Base-by-base conservation (phyloP, 2,113 vertebrate genomes). In the Cygnus buccinator region DNA sequence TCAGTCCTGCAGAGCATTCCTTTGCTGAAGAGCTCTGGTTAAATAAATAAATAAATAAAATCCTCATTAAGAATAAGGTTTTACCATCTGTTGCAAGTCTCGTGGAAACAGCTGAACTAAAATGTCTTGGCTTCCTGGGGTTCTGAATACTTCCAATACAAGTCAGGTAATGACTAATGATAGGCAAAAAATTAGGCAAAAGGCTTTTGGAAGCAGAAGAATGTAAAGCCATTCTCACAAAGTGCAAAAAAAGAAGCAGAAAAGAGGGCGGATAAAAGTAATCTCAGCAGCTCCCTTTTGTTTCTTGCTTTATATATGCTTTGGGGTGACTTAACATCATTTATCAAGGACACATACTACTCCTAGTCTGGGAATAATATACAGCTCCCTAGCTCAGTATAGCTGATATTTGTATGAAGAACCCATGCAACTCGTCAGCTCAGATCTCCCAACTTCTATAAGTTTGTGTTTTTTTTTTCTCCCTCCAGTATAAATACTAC, bases 1-100 rank as follows among this genome's bases (percentile, higher is more conserved):
- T 68, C 55, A 92, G 86, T n/a, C 76, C 66, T 41, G 12, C 41
- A 25, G 50, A 90, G n/a, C 5, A 13, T 35, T 46, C 41, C 18
- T 50, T 43, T 1, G 9, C n/a, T 31, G 41, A 54, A 94, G 25
- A 83, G 19, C 19, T 3, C 6, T 14, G n/a, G 20, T 43, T 25
- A 23, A 31, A 31, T 44, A 66, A 50, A 50, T 90, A 79, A 90
- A 66, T 44, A 66, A 50, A 50, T 88, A 79, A 90, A 66, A 52
- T 86, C 86, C 85, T 89, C 59, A 65, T 89, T 92, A 92, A 71
- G 55, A 71, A 63, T 43, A 63, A 90, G 74, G 26, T 94, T 87
- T 72, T 76, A 70, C 93, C 82, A 90, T 93, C 92, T 93, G 90
- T 74, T 72, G 46, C 28, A 70, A n/a, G 43, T 48, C 28, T 93